A percentile compares a stretch with the other conserved stretches of the same genome.
Conservation (phyloP, 2,888 invertebrate species). For the Aphidius colemani region DNA sequence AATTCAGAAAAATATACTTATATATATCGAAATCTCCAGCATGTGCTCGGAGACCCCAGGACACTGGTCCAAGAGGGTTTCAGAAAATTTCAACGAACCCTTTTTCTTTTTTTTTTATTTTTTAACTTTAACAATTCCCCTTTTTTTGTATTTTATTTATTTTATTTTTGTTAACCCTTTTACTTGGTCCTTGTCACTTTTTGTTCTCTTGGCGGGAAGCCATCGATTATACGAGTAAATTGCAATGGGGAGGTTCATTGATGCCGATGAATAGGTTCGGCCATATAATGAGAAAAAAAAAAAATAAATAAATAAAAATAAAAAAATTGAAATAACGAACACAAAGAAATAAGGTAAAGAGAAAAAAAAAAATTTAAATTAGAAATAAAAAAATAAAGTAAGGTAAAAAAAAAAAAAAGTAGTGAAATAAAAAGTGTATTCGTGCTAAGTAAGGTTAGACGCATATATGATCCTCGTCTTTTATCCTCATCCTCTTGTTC, state of each 20-base stretch:
- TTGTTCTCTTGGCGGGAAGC: too few species aligned
- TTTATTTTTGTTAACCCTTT: too few species aligned
- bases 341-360: too few species aligned
- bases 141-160: too few species aligned
- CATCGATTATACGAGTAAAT: too few species aligned
- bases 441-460: slow-evolving; percentile 21
- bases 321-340: too few species aligned
- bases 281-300: slow-evolving; percentile 12
- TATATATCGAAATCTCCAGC: background rate
- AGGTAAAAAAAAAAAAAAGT: slow-evolving; percentile 30
- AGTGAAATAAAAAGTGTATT: background rate
- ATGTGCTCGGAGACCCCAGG: background rate
- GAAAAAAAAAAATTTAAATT: too few species aligned
- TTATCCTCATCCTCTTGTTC: slow-evolving; percentile 10
- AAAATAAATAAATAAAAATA: too few species aligned
- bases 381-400: slow-evolving; percentile 19
- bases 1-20: slow-evolving; percentile 4
- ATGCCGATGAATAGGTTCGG: slow-evolving; percentile 29
- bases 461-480: slow-evolving; percentile 23
- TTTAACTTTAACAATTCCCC: slow-evolving; percentile 4
- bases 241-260: background rate
- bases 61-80: slow-evolving; percentile 11
- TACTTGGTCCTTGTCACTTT: too few species aligned
- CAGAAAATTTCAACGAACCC: background rate
- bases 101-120: background rate